Base-by-base conservation (phyloP, 2,888 invertebrate genomes). In the Hermaeophaga mercurialis region DNA sequence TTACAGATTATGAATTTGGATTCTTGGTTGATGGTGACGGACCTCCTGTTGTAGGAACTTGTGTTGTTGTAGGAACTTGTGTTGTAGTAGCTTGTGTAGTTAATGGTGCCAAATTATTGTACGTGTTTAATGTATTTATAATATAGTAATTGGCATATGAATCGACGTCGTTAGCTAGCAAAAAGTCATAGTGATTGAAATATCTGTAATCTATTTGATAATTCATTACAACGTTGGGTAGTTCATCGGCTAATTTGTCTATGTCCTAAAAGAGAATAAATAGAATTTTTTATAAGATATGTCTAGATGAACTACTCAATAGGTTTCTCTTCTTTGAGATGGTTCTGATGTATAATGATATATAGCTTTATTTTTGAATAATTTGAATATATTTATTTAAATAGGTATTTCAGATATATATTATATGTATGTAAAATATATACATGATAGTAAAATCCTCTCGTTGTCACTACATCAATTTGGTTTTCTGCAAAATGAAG, bases 191-290 rank as follows among this genome's bases (percentile, higher is more conserved):
- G 47, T 69, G 68, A 31, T 63, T 68, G 34, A 67, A 68, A 0
- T 15, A 6, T 15, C 63, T 54, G 18, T 58, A 58, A 2, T 62
- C 59, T 3, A 69, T 59, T 18, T 53, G 9, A 46, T 62, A 56
- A 8, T 56, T 54, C 6, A 45, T 22, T 5, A 61, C 57, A 3
- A 59, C 56, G 34, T 66, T 83, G 3, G 75, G 75, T 38, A 89
- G 70, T 54, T 77, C 74, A 6, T 74, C 71, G 28, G 81, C 77
- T 45, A 86, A 69, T 14, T 77, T 73, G 33, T 81, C 73, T 0
- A 86, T 84, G 53, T 87, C 85, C 58, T 73, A 72, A 2, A 81
- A 59, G 36, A 44, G 79, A 45, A 6, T 7, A 22, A 47, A 34
- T n/a, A 45, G 33, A 22, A 14, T 17, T n/a, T n/a, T n/a, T n/a